Base-by-base conservation (phyloP, 2,113 vertebrate genomes). In the Nannospalax galili region DNA sequence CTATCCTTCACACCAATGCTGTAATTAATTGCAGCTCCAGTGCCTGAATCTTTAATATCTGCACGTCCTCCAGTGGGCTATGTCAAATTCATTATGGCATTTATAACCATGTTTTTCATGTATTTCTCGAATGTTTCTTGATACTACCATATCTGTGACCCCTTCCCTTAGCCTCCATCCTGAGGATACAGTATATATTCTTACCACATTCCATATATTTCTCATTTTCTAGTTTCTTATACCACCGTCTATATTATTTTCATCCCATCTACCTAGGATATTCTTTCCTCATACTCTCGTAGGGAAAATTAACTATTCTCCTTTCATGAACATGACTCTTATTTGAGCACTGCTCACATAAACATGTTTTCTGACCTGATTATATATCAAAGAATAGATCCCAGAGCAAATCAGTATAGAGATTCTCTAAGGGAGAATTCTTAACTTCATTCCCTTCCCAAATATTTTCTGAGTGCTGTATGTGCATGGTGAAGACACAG, bases 311-410 rank as follows among this genome's bases (percentile, higher is more conserved):
- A 77, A 60, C 45, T 92, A 22, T 52, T 85, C 17, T 48, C 17
- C 78, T 62, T 84, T 84, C 37, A 70, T 48, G 52, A 0, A 58
- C 2, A 90, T 78, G 40, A 62, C 40, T 93, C 35, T n/a, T 79
- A 80, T 81, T 81, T 88, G 79, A 92, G 24, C 30, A 87, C 37
- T 89, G 62, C 28, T 84, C 58, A 89, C 30, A 88, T 70, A 92
- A 90, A 78, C 2, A 86, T 30, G 12, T 77, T 90, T 92, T 8
- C 52, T 69, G 2, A 22, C 77, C 45, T 74, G 28, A 86, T 48
- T 67, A 48, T 48, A 26, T 62, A 73, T 56, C 84, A 96, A 93
- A 86, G 8, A 90, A 70, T n/a, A 87, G 3, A 58, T 90, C 20
- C 37, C 9, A 67, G 45, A 70, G 73, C 1, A 91, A 93, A 90